Conservation (phyloP, 2,113 vertebrate genomes). For the Furnarius figulus region DNA sequence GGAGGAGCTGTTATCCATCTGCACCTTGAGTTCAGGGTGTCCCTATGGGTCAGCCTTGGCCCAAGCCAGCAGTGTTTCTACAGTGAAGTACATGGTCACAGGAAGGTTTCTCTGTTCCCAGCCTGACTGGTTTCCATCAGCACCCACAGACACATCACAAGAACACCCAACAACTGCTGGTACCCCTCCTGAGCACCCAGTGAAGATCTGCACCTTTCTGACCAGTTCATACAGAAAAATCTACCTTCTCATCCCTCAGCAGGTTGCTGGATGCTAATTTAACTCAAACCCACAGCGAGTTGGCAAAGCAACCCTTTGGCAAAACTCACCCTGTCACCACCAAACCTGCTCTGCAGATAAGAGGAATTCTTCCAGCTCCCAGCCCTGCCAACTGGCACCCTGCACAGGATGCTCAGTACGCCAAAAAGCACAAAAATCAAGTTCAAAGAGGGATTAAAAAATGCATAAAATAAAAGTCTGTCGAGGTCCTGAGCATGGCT, state of each 20-base stretch:
- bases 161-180: not conserved
- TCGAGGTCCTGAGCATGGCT: not conserved
- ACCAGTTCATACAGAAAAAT: not conserved
- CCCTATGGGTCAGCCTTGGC: not conserved
- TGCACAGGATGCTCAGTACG: not conserved
- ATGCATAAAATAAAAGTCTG: not conserved
- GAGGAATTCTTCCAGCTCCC: not conserved
- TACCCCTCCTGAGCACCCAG: not conserved
- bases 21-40: not conserved
- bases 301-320: not conserved
- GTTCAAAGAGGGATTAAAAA: conserved; percentile 10
- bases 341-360: conserved; percentile 20
- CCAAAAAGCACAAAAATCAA: not conserved
- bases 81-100: not conserved
- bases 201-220: not conserved
- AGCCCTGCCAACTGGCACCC: conserved; percentile 35
- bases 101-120: not conserved
- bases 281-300: not conserved
- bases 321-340: not conserved
- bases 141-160: not conserved
- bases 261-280: not conserved
- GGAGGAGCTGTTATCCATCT: not conserved
- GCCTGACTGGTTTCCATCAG: not conserved
- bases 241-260: not conserved
- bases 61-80: not conserved